Evolutionary conservation across 1,140 invertebrate species (phyloP).

Genomic region (Lamellibrachia luymesi): DNA sequence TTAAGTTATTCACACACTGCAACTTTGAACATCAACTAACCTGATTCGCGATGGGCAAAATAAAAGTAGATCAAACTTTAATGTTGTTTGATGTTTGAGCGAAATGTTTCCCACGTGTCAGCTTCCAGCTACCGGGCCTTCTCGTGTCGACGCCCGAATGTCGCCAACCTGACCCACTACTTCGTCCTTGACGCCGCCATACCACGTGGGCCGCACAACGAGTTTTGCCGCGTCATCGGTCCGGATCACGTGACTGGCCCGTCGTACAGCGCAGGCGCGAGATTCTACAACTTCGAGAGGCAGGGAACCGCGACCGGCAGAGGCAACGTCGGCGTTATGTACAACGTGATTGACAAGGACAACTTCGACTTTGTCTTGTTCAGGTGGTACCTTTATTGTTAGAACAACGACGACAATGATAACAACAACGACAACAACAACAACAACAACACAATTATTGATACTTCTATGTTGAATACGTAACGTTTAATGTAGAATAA

Average conservation of each 20-base stretch:
- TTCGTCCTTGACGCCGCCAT: neutral
- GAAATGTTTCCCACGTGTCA: neutral
- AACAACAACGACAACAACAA: too few species aligned
- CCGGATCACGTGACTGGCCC: neutral
- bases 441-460: too few species aligned
- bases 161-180: neutral
- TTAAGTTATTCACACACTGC: too few species aligned
- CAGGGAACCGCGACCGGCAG: too few species aligned
- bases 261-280: neutral
- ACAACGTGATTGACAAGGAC: neutral
- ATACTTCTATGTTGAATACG: too few species aligned
- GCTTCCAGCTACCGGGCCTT: neutral
- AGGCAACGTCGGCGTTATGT: neutral
- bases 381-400: neutral
- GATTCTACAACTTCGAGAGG: neutral
- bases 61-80: too few species aligned
- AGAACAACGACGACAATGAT: too few species aligned
- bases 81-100: too few species aligned
- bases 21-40: too few species aligned
- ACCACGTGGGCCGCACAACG: neutral
- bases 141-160: neutral
- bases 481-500: too few species aligned
- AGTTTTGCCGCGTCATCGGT: neutral
- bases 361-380: neutral
- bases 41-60: too few species aligned